Base-by-base conservation (phyloP, 2,888 invertebrate species). In the Luperina testacea region DNA sequence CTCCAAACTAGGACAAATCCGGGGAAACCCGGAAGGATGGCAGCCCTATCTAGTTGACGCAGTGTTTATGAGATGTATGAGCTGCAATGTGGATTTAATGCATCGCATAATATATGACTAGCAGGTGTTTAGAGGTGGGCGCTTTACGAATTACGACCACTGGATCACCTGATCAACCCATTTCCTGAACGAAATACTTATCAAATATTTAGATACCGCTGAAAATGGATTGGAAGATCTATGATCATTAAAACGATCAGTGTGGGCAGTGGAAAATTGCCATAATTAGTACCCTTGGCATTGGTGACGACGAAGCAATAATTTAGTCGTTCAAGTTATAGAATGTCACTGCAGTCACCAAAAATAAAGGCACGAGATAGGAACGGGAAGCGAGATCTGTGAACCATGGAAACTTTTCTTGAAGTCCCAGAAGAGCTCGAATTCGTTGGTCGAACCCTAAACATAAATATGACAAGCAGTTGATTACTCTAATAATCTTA, bases 91-190 rank as follows among this genome's bases (percentile, higher is more conserved):
- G 71, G 38, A 82, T 85, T 82, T 70, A 85, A 72, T 72, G 67
- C 42, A 70, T 68, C 38, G 20, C 27, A 68, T 72, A 76, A 82
- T 82, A 68, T 80, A 79, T 83, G 57, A 67, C 27, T 75, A 68
- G 61, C 86, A 76, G 79, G 61, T 82, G 75, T 48, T 57, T 27
- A 32, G 24, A 77, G 45, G 85, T 83, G 80, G 85, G 74, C 42
- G 77, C 32, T 59, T 68, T 24, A 72, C 9, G 70, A 71, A 13
- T 48, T 45, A 73, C 27, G 63, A 71, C 17, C 51, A 59, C 42
- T 72, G 20, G 57, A 67, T 20, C 64, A 76, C 59, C 71, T 72
- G 69, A 57, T 81, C 45, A 59, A 42, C 20, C 6, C 20, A 75
- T 75, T 78, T 53, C 64, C 65, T 61, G 53, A 53, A 63, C 15